phyloP scores from a whole-genome alignment of 2,113 vertebrate species.

The Brachyistius frenatus region DNA sequence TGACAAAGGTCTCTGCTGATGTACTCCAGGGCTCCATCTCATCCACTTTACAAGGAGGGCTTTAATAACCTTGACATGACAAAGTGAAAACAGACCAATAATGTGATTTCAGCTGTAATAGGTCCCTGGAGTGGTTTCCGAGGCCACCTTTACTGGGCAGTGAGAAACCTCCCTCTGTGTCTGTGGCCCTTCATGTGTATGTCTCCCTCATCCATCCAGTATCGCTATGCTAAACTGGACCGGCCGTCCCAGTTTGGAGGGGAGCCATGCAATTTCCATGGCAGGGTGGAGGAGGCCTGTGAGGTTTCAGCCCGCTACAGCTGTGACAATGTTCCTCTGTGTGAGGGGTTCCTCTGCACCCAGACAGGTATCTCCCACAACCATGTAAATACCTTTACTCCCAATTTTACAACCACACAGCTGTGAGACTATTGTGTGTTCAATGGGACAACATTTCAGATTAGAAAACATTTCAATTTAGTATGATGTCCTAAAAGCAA shows the following conservation, averaged over 20 bases:
- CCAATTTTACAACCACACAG: not conserved
- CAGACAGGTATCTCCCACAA: slow-evolving; percentile 85
- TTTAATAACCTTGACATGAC: slow-evolving; percentile 76
- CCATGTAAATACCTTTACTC: not conserved
- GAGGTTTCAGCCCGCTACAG: slow-evolving; percentile 72
- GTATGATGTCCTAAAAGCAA: too few relatives aligned
- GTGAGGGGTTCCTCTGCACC: slow-evolving; percentile 91
- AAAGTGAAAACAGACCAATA: slow-evolving; percentile 69
- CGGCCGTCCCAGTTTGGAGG: slow-evolving; percentile 90
- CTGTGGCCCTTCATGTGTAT: slow-evolving; percentile 47
- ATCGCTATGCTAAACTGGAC: slow-evolving; percentile 86
- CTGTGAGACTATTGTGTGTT: not conserved
- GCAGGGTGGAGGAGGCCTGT: slow-evolving; percentile 88
- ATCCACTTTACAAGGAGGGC: slow-evolving; percentile 63
- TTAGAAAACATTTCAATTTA: not conserved
- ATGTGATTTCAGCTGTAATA: slow-evolving; percentile 65
- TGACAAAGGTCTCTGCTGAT: slow-evolving; percentile 52
- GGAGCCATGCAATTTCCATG: slow-evolving; percentile 83
- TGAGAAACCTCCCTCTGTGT: slow-evolving; percentile 17
- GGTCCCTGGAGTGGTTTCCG: slow-evolving; percentile 40
- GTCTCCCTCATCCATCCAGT: slow-evolving; percentile 79
- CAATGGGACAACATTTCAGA: not conserved
- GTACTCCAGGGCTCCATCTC: slow-evolving; percentile 51
- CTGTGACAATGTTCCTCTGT: slow-evolving; percentile 85
- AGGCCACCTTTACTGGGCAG: slow-evolving; percentile 33